phyloP scores from a whole-genome alignment of 2,797 vertebrate species.

The Danio tinwini region DNA sequence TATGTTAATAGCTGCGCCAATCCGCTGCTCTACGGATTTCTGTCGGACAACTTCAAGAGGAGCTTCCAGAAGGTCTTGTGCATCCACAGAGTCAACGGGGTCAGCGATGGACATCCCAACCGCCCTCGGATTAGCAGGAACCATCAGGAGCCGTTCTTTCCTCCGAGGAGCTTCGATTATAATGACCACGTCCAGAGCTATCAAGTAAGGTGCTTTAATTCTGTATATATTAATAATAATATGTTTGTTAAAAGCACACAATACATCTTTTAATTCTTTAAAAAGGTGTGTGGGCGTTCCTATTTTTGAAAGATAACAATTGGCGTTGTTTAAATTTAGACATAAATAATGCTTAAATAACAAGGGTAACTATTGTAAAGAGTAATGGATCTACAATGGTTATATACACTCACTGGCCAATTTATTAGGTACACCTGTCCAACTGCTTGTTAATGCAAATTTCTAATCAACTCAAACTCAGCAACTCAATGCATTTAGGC shows the following conservation, averaged over 20 bases:
- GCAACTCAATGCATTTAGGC: too few species aligned
- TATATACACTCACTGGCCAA: too few species aligned
- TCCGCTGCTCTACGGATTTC: constrained; percentile 90
- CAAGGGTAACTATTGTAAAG: too few species aligned
- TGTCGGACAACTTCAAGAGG: constrained; percentile 93
- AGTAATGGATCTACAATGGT: too few species aligned
- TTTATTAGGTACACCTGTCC: too few species aligned
- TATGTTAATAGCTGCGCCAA: constrained; percentile 97
- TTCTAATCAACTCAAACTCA: too few species aligned
- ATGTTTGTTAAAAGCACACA: neutral
- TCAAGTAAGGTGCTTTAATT: constrained; percentile 67
- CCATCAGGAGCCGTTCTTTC: constrained; percentile 68
- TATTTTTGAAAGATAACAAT: too few species aligned
- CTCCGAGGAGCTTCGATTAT: constrained; percentile 58
- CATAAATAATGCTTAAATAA: too few species aligned
- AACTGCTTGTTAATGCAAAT: too few species aligned
- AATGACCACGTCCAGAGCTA: constrained; percentile 79
- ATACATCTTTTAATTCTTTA: neutral
- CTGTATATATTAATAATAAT: neutral
- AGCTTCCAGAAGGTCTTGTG: constrained; percentile 80
- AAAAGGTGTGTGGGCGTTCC: too few species aligned
- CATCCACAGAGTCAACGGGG: constrained; percentile 69
- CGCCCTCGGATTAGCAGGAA: constrained; percentile 69
- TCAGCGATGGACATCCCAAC: constrained; percentile 49
- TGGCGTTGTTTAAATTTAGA: too few species aligned